Percentiles rank a stretch among this genome's conserved stretches.
Evolutionary conservation across 2,113 vertebrate species (phyloP).

Genomic region (Neodon shergylaensis): DNA sequence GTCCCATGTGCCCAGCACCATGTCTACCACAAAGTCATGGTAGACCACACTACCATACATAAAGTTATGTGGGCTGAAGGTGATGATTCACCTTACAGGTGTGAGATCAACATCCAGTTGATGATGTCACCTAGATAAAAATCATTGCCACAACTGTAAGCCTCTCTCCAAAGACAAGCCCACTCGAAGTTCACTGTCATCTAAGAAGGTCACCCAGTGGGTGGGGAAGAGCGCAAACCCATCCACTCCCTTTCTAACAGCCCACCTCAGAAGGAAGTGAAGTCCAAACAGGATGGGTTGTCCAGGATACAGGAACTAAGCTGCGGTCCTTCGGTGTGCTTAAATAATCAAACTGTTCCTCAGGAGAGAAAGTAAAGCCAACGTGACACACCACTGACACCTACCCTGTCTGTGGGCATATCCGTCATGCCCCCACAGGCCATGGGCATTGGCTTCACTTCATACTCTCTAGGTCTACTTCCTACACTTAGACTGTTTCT

Average conservation of each 20-base stretch:
- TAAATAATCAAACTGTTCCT: slow-evolving; percentile 37
- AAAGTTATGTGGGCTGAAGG: not conserved
- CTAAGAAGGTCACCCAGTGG: not conserved
- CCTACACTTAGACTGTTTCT: not conserved
- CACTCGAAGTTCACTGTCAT: not conserved
- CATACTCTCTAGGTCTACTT: not conserved
- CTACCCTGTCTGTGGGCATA: not conserved
- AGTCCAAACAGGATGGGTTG: slow-evolving; percentile 8
- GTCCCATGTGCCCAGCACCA: not conserved
- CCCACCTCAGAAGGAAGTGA: not conserved
- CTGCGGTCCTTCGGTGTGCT: not conserved
- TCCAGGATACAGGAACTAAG: not conserved
- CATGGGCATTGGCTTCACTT: not conserved
- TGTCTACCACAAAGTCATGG: not conserved
- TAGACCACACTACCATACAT: too few species aligned
- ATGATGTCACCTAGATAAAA: not conserved
- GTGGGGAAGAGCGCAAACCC: not conserved
- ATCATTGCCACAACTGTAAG: not conserved
- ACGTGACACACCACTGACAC: not conserved
- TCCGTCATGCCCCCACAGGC: not conserved
- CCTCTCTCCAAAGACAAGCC: not conserved
- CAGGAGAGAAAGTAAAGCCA: slow-evolving; percentile 27
- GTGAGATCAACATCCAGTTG: not conserved
- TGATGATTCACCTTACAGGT: not conserved
- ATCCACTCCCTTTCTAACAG: not conserved